phyloP scores from a whole-genome alignment of 2,888 invertebrate genomes.

The Machimus rusticus region DNA sequence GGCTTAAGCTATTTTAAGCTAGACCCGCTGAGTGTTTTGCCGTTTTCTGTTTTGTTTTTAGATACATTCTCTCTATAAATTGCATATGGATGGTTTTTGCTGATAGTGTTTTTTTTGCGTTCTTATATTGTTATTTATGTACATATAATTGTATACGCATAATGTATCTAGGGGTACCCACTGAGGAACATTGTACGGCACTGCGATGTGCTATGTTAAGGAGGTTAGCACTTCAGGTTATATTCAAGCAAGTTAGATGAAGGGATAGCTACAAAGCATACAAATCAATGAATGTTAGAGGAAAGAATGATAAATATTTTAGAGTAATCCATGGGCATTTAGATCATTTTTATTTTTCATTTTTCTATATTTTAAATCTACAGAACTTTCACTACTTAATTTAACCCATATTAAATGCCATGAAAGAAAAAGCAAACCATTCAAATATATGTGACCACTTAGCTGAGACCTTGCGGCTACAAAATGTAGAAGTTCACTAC shows the following conservation, averaged over 20 bases:
- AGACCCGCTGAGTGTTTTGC: slow-evolving; percentile 14
- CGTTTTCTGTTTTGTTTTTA: slow-evolving; percentile 15
- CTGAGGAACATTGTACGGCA: not conserved
- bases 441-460: no score
- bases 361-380: not conserved
- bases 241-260: not conserved
- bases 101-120: not conserved
- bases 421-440: no score
- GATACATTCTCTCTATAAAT: not conserved
- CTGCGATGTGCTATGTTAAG: not conserved
- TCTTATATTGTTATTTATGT: slow-evolving; percentile 2
- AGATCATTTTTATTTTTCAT: no score
- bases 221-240: not conserved
- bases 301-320: not conserved
- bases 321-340: not conserved
- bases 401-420: no score
- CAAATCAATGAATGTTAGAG: not conserved
- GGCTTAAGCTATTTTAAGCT: slow-evolving; percentile 21
- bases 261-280: not conserved
- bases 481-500: no score
- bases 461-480: no score
- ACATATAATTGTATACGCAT: slow-evolving; percentile 48
- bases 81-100: slow-evolving; percentile 18
- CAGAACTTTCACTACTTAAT: no score
- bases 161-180: slow-evolving; percentile 49